Conservation (phyloP, 2,888 invertebrate species). For the Liodrosophila aerea region DNA sequence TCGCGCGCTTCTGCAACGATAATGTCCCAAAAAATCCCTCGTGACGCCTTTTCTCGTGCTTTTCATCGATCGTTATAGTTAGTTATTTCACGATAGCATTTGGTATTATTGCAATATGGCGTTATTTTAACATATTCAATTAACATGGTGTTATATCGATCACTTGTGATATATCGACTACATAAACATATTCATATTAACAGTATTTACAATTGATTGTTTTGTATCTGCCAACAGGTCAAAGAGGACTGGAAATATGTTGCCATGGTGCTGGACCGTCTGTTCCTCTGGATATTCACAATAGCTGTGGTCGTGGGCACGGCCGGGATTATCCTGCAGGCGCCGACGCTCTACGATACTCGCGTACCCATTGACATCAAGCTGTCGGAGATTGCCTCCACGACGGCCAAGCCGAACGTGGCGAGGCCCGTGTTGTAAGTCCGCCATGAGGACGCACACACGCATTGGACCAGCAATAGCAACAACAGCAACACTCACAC, state of each 20-base stretch:
- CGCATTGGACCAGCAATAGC: conserved; percentile 5
- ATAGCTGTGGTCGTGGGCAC: conserved; percentile 96
- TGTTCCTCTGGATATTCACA: conserved; percentile 98
- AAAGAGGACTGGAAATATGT: conserved; percentile 99
- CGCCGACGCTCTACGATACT: conserved; percentile 96
- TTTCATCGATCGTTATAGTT: too few species aligned
- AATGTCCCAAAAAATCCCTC: too few species aligned
- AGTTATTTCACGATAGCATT: too few species aligned
- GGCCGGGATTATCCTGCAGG: conserved; percentile 96
- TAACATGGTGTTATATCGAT: too few species aligned
- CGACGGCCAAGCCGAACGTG: conserved; percentile 91
- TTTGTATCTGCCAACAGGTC: conserved; percentile 84
- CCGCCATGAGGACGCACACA: conserved; percentile 21
- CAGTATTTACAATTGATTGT: conserved; percentile 8
- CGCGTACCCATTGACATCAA: conserved; percentile 93
- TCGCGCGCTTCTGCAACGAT: too few species aligned
- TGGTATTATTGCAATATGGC: too few species aligned
- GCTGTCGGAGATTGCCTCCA: conserved; percentile 94
- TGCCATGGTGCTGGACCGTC: conserved; percentile 97
- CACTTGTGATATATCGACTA: too few species aligned
- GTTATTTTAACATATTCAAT: too few species aligned
- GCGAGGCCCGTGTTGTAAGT: conserved; percentile 82
- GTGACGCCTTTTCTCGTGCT: too few species aligned
- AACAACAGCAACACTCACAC: conserved; percentile 12
- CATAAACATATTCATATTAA: too few species aligned